phyloP scores from a whole-genome alignment of 2,797 vertebrate species.

The Protosalanx chinensis region DNA sequence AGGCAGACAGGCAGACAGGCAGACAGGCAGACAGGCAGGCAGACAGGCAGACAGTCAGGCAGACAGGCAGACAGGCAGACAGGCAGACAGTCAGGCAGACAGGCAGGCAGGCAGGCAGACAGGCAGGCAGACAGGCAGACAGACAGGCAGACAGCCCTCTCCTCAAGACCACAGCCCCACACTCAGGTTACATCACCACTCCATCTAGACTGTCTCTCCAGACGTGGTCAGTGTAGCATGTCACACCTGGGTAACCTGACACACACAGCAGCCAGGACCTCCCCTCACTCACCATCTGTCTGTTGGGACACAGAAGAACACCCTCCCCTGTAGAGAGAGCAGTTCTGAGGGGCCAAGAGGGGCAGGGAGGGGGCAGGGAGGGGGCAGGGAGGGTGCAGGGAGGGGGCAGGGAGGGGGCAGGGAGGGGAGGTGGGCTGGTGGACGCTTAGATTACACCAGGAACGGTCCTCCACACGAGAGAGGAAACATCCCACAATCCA shows the following conservation, averaged over 20 bases:
- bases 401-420: background rate
- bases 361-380: background rate
- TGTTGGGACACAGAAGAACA: slow-evolving; percentile 11
- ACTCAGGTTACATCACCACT: slow-evolving; percentile 58
- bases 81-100: no score
- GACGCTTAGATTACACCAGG: slow-evolving; percentile 46
- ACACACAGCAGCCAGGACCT: background rate
- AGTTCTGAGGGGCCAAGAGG: slow-evolving; percentile 19
- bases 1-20: no score
- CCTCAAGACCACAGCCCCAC: slow-evolving; percentile 39
- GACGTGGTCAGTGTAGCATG: slow-evolving; percentile 53
- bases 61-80: no score
- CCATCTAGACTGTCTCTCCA: slow-evolving; percentile 54
- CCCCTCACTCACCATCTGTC: slow-evolving; percentile 52
- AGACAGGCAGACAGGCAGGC: no score
- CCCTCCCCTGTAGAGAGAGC: slow-evolving; percentile 8
- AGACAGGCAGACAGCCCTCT: slow-evolving; percentile 12
- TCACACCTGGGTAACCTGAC: slow-evolving; percentile 58
- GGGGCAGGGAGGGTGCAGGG: slow-evolving; percentile 22
- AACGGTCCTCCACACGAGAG: slow-evolving; percentile 48
- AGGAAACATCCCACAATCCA: slow-evolving; percentile 64
- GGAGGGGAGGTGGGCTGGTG: slow-evolving; percentile 20
- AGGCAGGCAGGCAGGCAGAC: no score
- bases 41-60: no score
- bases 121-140: no score